Conservation (phyloP, 2,797 vertebrate species). For the Gallinago nigripennis region DNA sequence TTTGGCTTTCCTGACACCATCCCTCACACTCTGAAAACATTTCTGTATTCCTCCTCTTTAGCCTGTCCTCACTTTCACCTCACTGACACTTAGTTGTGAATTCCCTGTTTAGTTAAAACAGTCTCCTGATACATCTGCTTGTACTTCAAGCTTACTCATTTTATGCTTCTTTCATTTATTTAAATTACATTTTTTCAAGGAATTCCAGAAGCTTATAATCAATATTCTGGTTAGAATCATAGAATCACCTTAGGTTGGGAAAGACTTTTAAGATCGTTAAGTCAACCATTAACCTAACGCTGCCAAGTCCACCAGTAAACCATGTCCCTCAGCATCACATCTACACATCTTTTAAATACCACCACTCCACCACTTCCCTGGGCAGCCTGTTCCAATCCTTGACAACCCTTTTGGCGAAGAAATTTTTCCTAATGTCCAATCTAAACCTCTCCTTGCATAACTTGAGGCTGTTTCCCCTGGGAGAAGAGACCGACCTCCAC, state of each 20-base stretch:
- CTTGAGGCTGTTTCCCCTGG: not conserved
- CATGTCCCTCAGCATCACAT: not conserved
- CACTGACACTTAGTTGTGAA: not conserved
- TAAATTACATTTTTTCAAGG: not conserved
- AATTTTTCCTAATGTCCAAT: not conserved
- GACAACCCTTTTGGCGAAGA: not conserved
- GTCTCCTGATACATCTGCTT: not conserved
- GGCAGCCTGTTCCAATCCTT: not conserved
- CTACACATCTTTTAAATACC: not conserved
- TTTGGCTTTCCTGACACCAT: not conserved
- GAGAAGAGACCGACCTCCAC: not conserved
- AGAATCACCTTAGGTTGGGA: not conserved
- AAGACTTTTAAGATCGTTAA: not conserved
- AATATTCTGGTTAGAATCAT: not conserved
- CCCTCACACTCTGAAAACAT: not conserved
- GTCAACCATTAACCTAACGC: not conserved
- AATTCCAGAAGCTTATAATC: not conserved
- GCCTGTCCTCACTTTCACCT: not conserved
- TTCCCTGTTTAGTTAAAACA: not conserved
- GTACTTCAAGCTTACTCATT: not conserved
- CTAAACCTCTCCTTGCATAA: not conserved
- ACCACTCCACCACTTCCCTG: not conserved
- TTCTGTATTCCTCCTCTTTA: not conserved
- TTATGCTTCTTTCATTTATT: not conserved
- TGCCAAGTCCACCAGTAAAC: not conserved